phyloP scores from a whole-genome alignment of 2,888 invertebrate species.

The Quadroppia sp. region DNA sequence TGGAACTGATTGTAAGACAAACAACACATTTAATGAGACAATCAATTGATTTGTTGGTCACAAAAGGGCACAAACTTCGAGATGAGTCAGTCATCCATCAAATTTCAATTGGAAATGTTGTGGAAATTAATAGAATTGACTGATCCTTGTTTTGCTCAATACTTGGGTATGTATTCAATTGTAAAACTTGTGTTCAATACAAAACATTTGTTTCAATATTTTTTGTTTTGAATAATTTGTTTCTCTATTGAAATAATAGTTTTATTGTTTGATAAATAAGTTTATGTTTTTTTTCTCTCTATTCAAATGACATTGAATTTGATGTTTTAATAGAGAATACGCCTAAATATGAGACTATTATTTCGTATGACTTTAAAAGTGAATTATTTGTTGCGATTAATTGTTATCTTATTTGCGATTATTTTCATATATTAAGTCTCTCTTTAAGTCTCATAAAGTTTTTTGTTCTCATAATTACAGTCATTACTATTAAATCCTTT shows the following conservation, averaged over 20 bases:
- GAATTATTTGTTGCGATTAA: not conserved
- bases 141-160: constrained; percentile 45
- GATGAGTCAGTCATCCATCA: constrained; percentile 43
- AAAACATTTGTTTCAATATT: not conserved
- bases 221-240: not conserved
- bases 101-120: constrained; percentile 41
- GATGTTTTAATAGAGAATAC: constrained; percentile 7
- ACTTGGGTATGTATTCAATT: constrained; percentile 39
- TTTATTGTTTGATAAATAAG: not conserved
- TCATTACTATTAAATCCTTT: not conserved
- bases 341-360: constrained; percentile 29
- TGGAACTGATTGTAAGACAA: constrained; percentile 43
- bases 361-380: not conserved
- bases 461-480: not conserved
- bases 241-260: too few relatives aligned
- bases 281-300: not conserved
- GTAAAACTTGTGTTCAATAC: not conserved
- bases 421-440: not conserved
- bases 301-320: constrained; percentile 22
- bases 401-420: too few relatives aligned
- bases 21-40: too few relatives aligned
- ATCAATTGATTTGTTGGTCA: not conserved
- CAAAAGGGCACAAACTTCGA: constrained; percentile 43
- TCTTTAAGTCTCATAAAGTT: not conserved
- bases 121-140: constrained; percentile 43